Conservation (phyloP, 2,888 invertebrate species). For the Himalopsyche kuldschensis region DNA sequence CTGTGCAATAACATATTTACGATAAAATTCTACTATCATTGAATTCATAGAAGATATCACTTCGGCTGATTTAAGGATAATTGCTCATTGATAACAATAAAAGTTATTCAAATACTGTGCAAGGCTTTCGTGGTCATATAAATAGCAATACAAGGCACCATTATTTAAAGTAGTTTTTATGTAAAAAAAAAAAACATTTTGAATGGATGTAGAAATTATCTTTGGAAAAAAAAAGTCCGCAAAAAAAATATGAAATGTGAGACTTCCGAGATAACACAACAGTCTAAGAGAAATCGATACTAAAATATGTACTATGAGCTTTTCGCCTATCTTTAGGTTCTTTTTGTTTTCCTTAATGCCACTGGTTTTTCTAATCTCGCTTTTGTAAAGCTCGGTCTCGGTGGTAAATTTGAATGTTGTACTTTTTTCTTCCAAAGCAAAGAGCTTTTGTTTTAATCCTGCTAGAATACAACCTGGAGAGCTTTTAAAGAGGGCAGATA, state of each 20-base stretch:
- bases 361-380: background rate
- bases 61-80: no score
- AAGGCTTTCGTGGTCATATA: no score
- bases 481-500: background rate
- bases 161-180: no score
- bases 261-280: background rate
- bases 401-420: background rate
- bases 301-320: background rate
- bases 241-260: background rate
- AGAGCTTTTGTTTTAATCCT: conserved; percentile 13
- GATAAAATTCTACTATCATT: no score
- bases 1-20: no score
- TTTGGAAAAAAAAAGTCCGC: no score
- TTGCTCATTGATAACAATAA: no score
- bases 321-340: background rate
- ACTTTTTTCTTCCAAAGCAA: background rate
- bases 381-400: background rate
- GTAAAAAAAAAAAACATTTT: no score
- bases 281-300: background rate
- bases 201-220: no score
- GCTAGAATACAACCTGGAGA: background rate
- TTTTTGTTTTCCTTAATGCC: background rate
- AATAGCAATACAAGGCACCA: no score
- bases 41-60: no score
- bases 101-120: no score